These are phyloP conservation scores for Bubo blakistoni DNA, from an alignment of 2,113 vertebrate species.

Conservation along the genomic window DNA sequence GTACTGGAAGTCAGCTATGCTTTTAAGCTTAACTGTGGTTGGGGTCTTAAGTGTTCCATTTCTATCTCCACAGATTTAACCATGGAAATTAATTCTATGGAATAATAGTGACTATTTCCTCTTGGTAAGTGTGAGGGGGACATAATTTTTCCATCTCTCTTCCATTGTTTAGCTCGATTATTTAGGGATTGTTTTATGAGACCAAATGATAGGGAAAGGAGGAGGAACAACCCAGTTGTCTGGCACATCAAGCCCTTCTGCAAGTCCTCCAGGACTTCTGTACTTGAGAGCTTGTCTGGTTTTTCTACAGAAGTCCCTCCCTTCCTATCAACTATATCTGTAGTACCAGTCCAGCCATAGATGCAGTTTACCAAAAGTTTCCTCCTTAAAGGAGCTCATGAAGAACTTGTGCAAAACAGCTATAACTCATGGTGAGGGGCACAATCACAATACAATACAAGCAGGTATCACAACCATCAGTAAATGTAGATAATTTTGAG, in stretches of 20 bases:
- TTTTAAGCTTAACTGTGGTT: not conserved
- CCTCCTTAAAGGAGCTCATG: not conserved
- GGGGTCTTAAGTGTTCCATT: not conserved
- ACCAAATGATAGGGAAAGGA: not conserved
- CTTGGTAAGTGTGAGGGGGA: not conserved
- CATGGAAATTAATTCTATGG: not conserved
- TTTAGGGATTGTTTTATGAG: not conserved
- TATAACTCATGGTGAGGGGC: not conserved
- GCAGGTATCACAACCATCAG: not conserved
- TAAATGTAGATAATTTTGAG: not conserved
- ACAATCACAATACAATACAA: not conserved
- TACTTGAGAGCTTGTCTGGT: not conserved
- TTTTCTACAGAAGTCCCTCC: not conserved
- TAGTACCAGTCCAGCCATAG: not conserved
- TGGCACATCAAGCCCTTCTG: not conserved
- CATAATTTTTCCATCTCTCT: not conserved
- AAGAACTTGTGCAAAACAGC: not conserved
- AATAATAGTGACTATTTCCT: not conserved
- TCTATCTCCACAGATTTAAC: not conserved
- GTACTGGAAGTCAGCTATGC: not conserved
- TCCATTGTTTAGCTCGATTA: not conserved
- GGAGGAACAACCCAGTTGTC: not conserved
- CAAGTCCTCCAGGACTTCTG: not conserved
- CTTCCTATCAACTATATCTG: not conserved
- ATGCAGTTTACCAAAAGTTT: not conserved